Evolutionary conservation across 2,113 vertebrate genomes (phyloP), one percentile per base, ranked within the genome.

Genomic region (Pelvicachromis taeniatus): DNA sequence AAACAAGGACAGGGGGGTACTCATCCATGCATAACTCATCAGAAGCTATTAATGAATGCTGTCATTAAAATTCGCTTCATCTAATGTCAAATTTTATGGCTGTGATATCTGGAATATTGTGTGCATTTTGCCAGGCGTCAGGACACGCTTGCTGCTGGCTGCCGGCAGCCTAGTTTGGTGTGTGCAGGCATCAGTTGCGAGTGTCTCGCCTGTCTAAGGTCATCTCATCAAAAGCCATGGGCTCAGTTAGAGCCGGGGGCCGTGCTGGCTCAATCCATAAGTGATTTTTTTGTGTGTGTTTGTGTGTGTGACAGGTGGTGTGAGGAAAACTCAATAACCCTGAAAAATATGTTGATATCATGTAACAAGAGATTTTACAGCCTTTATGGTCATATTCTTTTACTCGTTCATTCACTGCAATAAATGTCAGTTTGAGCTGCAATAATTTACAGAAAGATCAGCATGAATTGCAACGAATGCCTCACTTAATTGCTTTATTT

Each of bases 201-300:
- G 70, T 6, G 81, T 84, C 77, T 70, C 16, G 78, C 78, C 83
- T 92, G 90, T 91, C 90, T 79, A 9, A 83, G 88, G 87, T 87
- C 86, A 88, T 93, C 82, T 81, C 68, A 54, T 94, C 90, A 93
- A 83, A 83, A 70, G 75, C 70, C 10, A 21, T 65, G 70, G 73
- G 80, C 54, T 86, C 86, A 85, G 86, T 82, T 54, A 63, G 77
- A 85, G 35, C 83, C 50, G 50, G 65, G 75, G 38, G 83, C 40
- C 4, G 9, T 45, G 68, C 85, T 87, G 55, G 83, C 19, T 85
- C 14, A 50, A 78, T 83, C 70, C 54, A 85, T 78, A 80, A 59
- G 23, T 68, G n/a, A 21, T 19, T n/a, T 42, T 38, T 54, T 4
- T 68, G 10, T 26, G 6, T 77, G 17, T 80, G 17, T 38, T 6